Base-by-base conservation (phyloP, 2,888 invertebrate genomes). In the Eupithecia abbreviata region DNA sequence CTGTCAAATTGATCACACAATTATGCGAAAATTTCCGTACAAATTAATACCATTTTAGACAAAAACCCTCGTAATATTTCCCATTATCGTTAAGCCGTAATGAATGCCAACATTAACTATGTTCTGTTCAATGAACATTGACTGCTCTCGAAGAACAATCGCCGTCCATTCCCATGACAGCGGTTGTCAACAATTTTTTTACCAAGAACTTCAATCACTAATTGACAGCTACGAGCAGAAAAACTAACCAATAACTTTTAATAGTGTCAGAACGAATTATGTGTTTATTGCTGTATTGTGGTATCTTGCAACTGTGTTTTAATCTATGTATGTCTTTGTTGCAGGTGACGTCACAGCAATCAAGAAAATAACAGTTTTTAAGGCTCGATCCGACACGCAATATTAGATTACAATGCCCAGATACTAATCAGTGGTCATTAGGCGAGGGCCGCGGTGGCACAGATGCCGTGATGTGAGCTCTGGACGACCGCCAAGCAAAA, bases 301-400 rank as follows among this genome's bases (percentile, higher is more conserved):
- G 4, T 45, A 75, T 18, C 18, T 68, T 30, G 12, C 10, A 69
- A 80, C 80, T 76, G 7, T 18, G 49, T 62, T 65, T 41, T 80
- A 78, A 85, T 82, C 80, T 74, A 30, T 75, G 77, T 74, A 72
- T 77, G 73, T 88, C 86, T 83, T 91, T 88, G 89, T 93, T 92
- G 72, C 93, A 93, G 93, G 88, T 87, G 84, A 85, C 88, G 85
- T 84, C 86, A 85, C 85, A 82, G 82, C 86, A 84, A 84, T 85
- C 83, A 85, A 87, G 85, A 82, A 83, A 88, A 89, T 86, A 86
- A 86, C 87, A 81, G 88, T 85, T 85, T 83, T 83, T 76, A 78
- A 80, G 73, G 77, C 67, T 67, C 77, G 51, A 75, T 76, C 42
- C 81, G 76, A 73, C 87, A 85, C 86, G 87, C 88, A 79, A 88